A percentile compares a stretch with the other conserved stretches of the same genome.
Evolutionary conservation across 2,888 invertebrate genomes (phyloP).

Genomic region (Allophyes oxyacanthae): DNA sequence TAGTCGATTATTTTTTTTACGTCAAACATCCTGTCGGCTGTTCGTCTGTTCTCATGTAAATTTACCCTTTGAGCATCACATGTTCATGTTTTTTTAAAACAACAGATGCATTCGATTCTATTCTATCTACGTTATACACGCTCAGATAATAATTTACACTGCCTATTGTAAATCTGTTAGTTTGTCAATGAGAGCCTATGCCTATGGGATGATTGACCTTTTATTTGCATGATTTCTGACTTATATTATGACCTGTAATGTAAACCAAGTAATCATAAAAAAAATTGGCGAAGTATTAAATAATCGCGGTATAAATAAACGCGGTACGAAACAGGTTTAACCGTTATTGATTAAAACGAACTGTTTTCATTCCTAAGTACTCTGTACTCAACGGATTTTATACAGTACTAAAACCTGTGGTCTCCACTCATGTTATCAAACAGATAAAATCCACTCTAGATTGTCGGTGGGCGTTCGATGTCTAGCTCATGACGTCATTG

Average conservation of each 20-base stretch:
- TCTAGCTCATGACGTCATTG: slow-evolving; percentile 65
- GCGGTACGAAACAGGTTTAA: slow-evolving; percentile 43
- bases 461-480: slow-evolving; percentile 64
- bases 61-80: slow-evolving; percentile 63
- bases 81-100: slow-evolving; percentile 53
- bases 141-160: background rate
- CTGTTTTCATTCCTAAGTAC: slow-evolving; percentile 49
- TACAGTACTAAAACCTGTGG: slow-evolving; percentile 66
- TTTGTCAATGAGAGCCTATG: too few relatives aligned
- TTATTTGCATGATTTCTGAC: too few relatives aligned
- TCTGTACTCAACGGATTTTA: slow-evolving; percentile 62
- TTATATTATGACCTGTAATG: too few relatives aligned
- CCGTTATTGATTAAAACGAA: slow-evolving; percentile 55
- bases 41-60: slow-evolving; percentile 67
- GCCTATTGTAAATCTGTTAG: too few relatives aligned
- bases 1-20: slow-evolving; percentile 58
- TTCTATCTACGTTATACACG: slow-evolving; percentile 24
- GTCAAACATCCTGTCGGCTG: slow-evolving; percentile 68
- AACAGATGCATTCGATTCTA: slow-evolving; percentile 25
- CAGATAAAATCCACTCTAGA: slow-evolving; percentile 80
- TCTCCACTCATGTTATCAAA: slow-evolving; percentile 71
- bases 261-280: slow-evolving; percentile 21
- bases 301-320: slow-evolving; percentile 37
- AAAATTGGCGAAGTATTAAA: slow-evolving; percentile 47
- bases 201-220: too few relatives aligned